Conservation (phyloP, 2,113 vertebrate genomes). For the Catharus minimus region DNA sequence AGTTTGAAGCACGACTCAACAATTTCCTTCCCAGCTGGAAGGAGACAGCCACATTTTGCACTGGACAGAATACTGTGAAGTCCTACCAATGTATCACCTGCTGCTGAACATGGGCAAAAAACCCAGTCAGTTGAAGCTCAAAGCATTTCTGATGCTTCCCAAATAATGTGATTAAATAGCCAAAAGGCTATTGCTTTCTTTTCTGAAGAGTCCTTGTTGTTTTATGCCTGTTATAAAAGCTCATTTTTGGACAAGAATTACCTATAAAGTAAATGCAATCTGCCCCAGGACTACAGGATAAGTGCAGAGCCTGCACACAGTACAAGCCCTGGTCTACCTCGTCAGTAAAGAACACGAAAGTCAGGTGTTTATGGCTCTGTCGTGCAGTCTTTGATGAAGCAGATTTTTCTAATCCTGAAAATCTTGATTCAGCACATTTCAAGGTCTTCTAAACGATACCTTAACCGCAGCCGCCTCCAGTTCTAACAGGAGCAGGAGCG, state of each 20-base stretch:
- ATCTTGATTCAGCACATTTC: slow-evolving; percentile 6
- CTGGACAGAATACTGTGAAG: not conserved
- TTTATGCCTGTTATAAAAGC: not conserved
- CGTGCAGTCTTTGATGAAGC: not conserved
- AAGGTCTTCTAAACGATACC: not conserved
- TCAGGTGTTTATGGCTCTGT: not conserved
- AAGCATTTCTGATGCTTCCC: not conserved
- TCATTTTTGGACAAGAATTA: not conserved
- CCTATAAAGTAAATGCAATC: not conserved
- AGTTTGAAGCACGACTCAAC: not conserved
- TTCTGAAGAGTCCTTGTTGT: not conserved
- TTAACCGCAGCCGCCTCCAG: not conserved
- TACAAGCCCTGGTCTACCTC: not conserved
- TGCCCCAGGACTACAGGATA: not conserved
- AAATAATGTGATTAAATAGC: not conserved
- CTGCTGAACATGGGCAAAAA: not conserved
- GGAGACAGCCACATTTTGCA: not conserved
- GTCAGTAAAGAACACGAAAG: not conserved
- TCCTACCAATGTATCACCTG: not conserved
- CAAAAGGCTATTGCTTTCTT: not conserved
- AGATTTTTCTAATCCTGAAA: not conserved
- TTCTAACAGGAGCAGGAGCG: not conserved
- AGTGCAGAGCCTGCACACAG: not conserved
- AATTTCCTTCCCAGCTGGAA: not conserved
- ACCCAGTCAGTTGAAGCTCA: not conserved